Evolutionary conservation across 2,113 vertebrate genomes (phyloP).

Genomic region (Ardeotis arabs): DNA sequence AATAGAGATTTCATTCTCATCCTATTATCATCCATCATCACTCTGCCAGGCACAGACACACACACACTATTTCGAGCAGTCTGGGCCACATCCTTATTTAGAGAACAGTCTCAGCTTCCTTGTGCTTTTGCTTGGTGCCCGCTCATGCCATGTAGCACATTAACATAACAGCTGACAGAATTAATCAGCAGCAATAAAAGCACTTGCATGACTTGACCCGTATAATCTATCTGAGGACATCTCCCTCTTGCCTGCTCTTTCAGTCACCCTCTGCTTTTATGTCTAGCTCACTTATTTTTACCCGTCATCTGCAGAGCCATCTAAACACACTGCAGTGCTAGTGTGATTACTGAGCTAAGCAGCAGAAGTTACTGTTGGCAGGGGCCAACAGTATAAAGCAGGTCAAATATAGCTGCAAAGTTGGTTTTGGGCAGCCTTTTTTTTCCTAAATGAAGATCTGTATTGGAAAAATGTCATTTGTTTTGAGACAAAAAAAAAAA

Average conservation of each 20-base stretch:
- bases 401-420: background rate
- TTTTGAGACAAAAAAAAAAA: background rate
- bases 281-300: constrained; percentile 17
- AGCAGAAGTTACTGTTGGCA: background rate
- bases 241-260: constrained; percentile 24
- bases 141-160: background rate
- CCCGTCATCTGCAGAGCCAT: background rate
- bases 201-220: constrained; percentile 42
- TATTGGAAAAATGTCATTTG: background rate
- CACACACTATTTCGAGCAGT: background rate
- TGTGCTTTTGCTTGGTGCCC: background rate
- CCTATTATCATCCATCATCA: constrained; percentile 8
- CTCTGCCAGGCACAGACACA: constrained; percentile 14
- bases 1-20: constrained; percentile 28
- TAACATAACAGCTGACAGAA: constrained; percentile 57
- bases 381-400: background rate
- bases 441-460: background rate
- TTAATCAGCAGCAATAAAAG: constrained; percentile 47
- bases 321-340: background rate
- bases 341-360: background rate
- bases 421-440: background rate
- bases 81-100: constrained; percentile 58
- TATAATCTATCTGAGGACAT: constrained; percentile 44
- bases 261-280: constrained; percentile 28
- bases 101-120: constrained; percentile 32